Conservation (phyloP, 1,140 invertebrate species). For the Orius insidiosus region DNA sequence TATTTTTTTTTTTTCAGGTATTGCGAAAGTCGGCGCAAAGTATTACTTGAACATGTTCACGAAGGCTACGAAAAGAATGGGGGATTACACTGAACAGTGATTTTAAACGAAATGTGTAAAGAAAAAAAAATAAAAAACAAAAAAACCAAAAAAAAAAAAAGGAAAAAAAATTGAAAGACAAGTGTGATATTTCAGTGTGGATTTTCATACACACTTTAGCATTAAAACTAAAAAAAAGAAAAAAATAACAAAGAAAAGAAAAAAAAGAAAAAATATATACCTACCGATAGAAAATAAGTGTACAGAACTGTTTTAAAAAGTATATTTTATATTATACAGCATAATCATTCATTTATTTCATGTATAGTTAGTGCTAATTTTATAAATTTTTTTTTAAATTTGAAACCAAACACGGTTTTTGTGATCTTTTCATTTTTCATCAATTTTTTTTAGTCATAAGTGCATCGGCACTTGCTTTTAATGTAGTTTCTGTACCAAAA, state of each 20-base stretch:
- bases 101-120: no score
- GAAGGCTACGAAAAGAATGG: slow-evolving; percentile 96
- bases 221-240: neutral
- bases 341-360: no score
- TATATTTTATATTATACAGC: slow-evolving; percentile 4
- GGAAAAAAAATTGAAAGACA: slow-evolving; percentile 4
- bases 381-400: no score
- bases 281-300: slow-evolving; percentile 10
- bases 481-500: no score
- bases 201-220: slow-evolving; percentile 3
- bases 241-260: neutral
- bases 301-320: slow-evolving; percentile 10
- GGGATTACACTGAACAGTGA: slow-evolving; percentile 76
- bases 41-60: slow-evolving; percentile 88
- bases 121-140: no score
- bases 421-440: no score
- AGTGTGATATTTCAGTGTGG: slow-evolving; percentile 7
- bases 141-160: no score
- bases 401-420: no score
- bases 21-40: slow-evolving; percentile 88
- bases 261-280: neutral
- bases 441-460: no score
- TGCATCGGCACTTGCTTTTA: no score
- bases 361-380: no score
- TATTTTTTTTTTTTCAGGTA: slow-evolving; percentile 49